Conservation (phyloP, 2,797 vertebrate genomes). For the Lutjanus campechanus region DNA sequence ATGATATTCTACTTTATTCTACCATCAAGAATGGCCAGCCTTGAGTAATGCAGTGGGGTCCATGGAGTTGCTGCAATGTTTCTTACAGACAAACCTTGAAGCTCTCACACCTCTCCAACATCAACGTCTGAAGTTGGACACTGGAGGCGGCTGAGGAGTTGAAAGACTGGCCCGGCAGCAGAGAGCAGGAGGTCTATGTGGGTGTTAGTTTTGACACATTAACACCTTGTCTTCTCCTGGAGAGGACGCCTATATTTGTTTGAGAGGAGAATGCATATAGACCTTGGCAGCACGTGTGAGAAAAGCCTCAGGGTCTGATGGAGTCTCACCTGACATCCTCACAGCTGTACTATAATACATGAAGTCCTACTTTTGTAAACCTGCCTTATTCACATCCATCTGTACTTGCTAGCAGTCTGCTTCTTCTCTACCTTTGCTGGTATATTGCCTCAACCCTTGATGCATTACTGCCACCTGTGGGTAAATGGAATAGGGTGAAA, state of each 20-base stretch:
- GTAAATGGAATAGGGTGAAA: neutral
- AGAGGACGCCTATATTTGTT: constrained; percentile 15
- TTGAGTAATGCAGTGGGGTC: neutral
- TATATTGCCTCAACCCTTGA: neutral
- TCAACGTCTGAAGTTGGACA: constrained; percentile 22
- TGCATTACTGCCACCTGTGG: neutral
- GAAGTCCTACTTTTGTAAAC: neutral
- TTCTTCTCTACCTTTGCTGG: neutral
- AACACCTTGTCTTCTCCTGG: constrained; percentile 2
- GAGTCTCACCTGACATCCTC: constrained; percentile 11
- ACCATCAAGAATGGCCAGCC: neutral
- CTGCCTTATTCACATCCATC: neutral
- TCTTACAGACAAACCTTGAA: constrained; percentile 13
- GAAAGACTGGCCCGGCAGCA: constrained; percentile 16
- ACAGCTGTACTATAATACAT: neutral
- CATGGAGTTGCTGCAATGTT: neutral
- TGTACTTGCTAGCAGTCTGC: neutral
- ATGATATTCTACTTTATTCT: neutral
- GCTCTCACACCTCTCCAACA: constrained; percentile 25
- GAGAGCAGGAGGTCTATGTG: constrained; percentile 25
- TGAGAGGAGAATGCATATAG: constrained; percentile 6
- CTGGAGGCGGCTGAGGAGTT: constrained; percentile 36
- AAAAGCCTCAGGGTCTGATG: constrained; percentile 4
- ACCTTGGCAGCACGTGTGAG: constrained; percentile 16
- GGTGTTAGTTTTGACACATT: constrained; percentile 51